These are phyloP conservation scores for Falco cherrug DNA, from an alignment of 2,797 vertebrate genomes.

Conservation along the genomic window DNA sequence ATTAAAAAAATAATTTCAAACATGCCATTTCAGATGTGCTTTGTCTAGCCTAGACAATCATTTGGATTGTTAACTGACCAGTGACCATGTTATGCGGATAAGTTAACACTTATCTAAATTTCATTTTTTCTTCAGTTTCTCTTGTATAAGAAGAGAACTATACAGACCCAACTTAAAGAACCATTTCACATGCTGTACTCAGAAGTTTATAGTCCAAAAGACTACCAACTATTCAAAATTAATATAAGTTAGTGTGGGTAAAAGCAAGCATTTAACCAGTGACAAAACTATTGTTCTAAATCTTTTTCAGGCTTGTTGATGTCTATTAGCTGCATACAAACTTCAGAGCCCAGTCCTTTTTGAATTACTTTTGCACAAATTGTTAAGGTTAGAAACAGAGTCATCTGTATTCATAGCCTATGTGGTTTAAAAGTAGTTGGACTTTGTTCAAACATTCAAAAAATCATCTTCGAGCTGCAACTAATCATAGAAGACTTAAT, in stretches of 20 bases:
- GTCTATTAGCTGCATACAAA: not conserved
- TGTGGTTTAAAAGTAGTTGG: slow-evolving; percentile 28
- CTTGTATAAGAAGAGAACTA: not conserved
- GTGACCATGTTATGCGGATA: not conserved
- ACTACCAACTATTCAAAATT: not conserved
- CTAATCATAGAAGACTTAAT: slow-evolving; percentile 18
- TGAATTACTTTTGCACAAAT: not conserved
- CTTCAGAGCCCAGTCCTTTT: not conserved
- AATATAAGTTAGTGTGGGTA: not conserved
- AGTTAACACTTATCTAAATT: not conserved
- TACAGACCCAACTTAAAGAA: not conserved
- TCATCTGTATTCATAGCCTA: not conserved
- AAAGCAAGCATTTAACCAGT: not conserved
- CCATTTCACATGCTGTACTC: not conserved
- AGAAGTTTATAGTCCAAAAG: not conserved
- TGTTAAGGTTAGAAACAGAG: not conserved
- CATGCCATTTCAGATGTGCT: not conserved
- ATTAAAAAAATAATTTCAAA: not conserved
- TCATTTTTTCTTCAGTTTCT: not conserved
- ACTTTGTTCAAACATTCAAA: slow-evolving; percentile 18
- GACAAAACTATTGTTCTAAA: not conserved
- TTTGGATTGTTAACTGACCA: not conserved
- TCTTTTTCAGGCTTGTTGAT: not conserved
- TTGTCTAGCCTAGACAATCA: not conserved
- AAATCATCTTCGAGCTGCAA: not conserved